phyloP scores from a whole-genome alignment of 2,113 vertebrate species.

The Brachionichthys hirsutus region DNA sequence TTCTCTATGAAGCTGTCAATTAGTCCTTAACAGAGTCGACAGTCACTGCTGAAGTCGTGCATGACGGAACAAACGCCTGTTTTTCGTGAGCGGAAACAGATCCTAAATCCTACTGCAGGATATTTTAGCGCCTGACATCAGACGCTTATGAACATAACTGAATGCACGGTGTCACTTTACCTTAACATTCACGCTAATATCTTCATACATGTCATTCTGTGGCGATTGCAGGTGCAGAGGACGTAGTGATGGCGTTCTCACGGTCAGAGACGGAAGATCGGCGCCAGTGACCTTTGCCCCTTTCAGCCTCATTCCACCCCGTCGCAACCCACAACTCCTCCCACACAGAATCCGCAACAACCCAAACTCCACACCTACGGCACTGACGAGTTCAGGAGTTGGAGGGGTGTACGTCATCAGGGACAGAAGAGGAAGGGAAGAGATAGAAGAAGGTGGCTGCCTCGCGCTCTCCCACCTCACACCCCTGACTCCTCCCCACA shows the following conservation, averaged over 20 bases:
- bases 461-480: constrained; percentile 34
- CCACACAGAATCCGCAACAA: constrained; percentile 45
- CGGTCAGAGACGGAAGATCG: constrained; percentile 96
- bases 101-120: too few relatives aligned
- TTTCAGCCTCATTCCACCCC: constrained; percentile 3
- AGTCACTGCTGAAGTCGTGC: background rate
- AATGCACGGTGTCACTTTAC: too few relatives aligned
- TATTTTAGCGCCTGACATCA: background rate
- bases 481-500: constrained; percentile 47
- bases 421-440: constrained; percentile 43
- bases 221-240: constrained; percentile 87
- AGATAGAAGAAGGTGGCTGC: constrained; percentile 47
- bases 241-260: constrained; percentile 99
- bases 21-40: background rate
- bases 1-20: too few relatives aligned
- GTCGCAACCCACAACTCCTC: background rate
- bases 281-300: constrained; percentile 87
- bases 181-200: too few relatives aligned
- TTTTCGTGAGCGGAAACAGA: too few relatives aligned
- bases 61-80: too few relatives aligned
- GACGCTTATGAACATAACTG: background rate
- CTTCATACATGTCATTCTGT: background rate
- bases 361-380: constrained; percentile 53
- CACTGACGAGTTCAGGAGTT: constrained; percentile 71
- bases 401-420: constrained; percentile 7